Evolutionary conservation across 1,140 invertebrate species (phyloP).

Genomic region (Camponotus vicinus): DNA sequence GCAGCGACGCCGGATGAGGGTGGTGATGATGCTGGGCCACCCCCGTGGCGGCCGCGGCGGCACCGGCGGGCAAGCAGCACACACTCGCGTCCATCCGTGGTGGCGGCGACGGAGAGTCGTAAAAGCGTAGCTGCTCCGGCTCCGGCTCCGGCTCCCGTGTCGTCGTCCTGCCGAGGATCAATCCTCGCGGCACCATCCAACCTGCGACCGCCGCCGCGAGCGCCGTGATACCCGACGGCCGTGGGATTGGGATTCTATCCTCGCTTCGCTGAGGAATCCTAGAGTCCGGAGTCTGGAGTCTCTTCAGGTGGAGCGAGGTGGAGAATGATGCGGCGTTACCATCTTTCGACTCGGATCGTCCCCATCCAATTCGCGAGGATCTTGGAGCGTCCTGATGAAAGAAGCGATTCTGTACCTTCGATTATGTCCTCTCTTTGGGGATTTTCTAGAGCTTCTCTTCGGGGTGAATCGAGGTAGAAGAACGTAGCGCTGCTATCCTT

Average conservation of each 20-base stretch:
- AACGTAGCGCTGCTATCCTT: not conserved
- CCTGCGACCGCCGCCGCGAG: constrained; percentile 41
- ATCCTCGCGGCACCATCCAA: constrained; percentile 84
- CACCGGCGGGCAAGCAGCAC: constrained; percentile 82
- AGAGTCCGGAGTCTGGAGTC: not conserved
- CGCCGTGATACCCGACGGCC: constrained; percentile 25
- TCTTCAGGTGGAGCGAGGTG: not conserved
- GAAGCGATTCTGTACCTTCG: not conserved
- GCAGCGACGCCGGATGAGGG: constrained; percentile 77
- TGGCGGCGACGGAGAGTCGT: constrained; percentile 84
- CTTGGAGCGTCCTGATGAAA: not conserved
- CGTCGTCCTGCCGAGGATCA: constrained; percentile 74
- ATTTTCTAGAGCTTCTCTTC: not conserved
- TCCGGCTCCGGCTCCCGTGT: constrained; percentile 71
- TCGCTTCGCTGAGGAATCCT: not conserved
- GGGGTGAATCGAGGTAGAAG: not conserved
- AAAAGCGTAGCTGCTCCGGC: constrained; percentile 80
- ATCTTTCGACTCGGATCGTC: constrained; percentile 1
- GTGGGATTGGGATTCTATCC: not conserved
- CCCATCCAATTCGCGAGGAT: not conserved
- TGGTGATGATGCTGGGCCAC: constrained; percentile 78
- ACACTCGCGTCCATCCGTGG: constrained; percentile 86
- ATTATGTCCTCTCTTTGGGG: not conserved
- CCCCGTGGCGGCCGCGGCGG: constrained; percentile 79
- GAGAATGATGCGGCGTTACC: not conserved